Evolutionary conservation across 2,888 invertebrate species (phyloP).

Genomic region (Acleris holmiana): DNA sequence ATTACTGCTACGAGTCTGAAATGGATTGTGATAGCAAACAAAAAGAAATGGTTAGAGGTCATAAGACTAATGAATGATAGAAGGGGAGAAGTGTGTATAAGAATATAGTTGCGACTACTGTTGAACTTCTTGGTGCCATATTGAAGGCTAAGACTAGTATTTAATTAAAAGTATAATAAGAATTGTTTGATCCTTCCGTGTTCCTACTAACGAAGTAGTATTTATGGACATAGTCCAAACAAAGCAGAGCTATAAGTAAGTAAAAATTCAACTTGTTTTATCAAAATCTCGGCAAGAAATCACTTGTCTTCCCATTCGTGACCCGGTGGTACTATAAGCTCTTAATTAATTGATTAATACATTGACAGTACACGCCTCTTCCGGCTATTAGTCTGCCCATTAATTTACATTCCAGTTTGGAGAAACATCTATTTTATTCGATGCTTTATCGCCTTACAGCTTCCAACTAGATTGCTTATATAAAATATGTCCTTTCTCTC

Average conservation of each 20-base stretch:
- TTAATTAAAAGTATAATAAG: no score
- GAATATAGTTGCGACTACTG: no score
- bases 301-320: background rate
- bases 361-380: constrained; percentile 43
- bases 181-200: no score
- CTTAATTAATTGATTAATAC: constrained; percentile 44
- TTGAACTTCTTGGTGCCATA: no score
- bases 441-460: constrained; percentile 49
- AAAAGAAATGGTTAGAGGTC: no score
- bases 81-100: no score
- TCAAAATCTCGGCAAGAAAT: constrained; percentile 17
- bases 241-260: background rate
- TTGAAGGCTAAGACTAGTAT: no score
- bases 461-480: constrained; percentile 46
- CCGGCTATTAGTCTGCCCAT: constrained; percentile 46
- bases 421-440: constrained; percentile 58
- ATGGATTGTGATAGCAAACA: background rate
- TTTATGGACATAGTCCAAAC: no score
- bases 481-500: constrained; percentile 52
- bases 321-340: constrained; percentile 24
- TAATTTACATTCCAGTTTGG: constrained; percentile 60
- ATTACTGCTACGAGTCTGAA: background rate
- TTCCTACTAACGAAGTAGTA: no score
- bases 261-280: background rate
- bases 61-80: no score